Evolutionary conservation across 1,140 invertebrate species (phyloP), one percentile per base, ranked within the genome.

Genomic region (Diachasma alloeum): DNA sequence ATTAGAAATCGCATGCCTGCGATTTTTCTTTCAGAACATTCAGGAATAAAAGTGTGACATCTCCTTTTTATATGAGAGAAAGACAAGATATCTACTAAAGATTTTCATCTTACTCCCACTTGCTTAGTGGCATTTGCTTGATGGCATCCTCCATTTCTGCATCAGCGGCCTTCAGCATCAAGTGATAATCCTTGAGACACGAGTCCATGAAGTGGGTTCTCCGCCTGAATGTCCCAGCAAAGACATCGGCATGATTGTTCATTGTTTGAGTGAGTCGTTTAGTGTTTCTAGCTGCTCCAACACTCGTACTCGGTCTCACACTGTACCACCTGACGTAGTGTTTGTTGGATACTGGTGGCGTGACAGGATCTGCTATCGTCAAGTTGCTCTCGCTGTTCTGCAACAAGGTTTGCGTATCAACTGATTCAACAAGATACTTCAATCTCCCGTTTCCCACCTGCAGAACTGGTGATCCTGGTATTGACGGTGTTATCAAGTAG

Each of bases 111-210:
- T 84, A 94, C 93, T 92, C 91, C 84, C 90, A 91, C 84, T 94
- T 95, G 76, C 93, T 93, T 75, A 95, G 90, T 9, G 93, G 93
- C 93, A 95, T 94, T 77, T 92, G 91, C 71, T 94, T 91, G 68
- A 95, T 95, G 48, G 93, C 93, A 42, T 93, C 91, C 53, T 92
- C 92, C 94, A 96, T 95, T 80, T 94, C 92, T 0, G 92, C 91
- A 83, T 95, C 92, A 0, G 94, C 94, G 9, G 91, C 91, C 78
- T 91, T 92, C 22, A 94, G 84, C 91, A 94, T 93, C 78, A 93
- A 88, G 80, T 93, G 91, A 84, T 94, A 95, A 76, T 93, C 91
- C 15, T 92, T 90, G 4, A 94, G 84, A 83, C 93, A 94, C 53
- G 92, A 92, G 75, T 93, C 93, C 92, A 94, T 93, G 76, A 94